Evolutionary conservation across 2,888 invertebrate species (phyloP).

Genomic region (Vanessa cardui): DNA sequence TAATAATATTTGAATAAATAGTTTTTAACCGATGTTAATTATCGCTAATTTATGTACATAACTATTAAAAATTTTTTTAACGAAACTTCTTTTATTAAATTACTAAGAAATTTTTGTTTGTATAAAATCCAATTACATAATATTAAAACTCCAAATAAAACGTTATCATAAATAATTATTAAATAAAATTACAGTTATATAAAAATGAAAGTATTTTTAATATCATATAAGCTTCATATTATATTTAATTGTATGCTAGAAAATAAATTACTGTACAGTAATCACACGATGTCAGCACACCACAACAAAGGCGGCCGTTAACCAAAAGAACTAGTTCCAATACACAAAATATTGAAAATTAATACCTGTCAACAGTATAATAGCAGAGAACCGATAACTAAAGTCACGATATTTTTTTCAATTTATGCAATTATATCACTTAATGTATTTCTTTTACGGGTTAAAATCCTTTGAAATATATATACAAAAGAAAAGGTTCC

Average conservation of each 20-base stretch:
- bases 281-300: conserved; percentile 15
- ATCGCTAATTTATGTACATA: too few species aligned
- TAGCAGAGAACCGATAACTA: conserved; percentile 34
- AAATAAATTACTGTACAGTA: not conserved
- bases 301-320: conserved; percentile 16
- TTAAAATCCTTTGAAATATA: conserved; percentile 11
- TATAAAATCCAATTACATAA: too few species aligned
- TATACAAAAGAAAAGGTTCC: conserved; percentile 9
- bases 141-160: too few species aligned
- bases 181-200: not conserved
- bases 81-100: too few species aligned
- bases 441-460: not conserved
- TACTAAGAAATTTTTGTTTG: too few species aligned
- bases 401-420: conserved; percentile 22
- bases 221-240: not conserved
- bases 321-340: conserved; percentile 28
- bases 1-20: too few species aligned
- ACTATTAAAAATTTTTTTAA: too few species aligned
- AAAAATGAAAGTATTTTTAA: not conserved
- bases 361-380: conserved; percentile 51
- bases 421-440: conserved; percentile 3
- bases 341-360: conserved; percentile 51
- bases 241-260: not conserved
- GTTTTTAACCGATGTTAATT: too few species aligned
- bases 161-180: too few species aligned